phyloP scores from a whole-genome alignment of 1,140 invertebrate species.

The Thaumatotibia leucotreta region DNA sequence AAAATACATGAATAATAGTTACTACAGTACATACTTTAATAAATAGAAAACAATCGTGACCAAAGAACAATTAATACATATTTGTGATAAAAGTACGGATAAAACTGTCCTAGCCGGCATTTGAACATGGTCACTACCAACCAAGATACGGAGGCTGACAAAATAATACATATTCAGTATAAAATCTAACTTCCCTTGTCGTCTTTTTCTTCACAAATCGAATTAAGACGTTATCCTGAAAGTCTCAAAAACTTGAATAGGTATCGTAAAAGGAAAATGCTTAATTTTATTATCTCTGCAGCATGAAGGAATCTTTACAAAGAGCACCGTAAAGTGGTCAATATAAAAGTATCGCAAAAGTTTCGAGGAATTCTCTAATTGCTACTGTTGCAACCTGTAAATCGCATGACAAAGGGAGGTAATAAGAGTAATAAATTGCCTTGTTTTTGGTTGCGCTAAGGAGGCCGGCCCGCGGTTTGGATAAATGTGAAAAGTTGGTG shows the following conservation, averaged over 20 bases:
- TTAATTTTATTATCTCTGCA: neutral
- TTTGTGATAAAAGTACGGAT: too few species aligned
- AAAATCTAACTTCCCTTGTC: too few species aligned
- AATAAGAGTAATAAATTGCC: slow-evolving; percentile 3
- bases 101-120: too few species aligned
- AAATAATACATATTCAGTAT: too few species aligned
- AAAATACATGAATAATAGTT: too few species aligned
- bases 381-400: neutral
- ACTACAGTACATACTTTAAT: too few species aligned
- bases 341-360: neutral
- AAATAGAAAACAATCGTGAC: too few species aligned
- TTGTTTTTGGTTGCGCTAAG: slow-evolving; percentile 1
- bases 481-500: slow-evolving; percentile 13
- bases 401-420: neutral
- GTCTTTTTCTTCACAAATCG: neutral
- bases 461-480: neutral
- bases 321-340: neutral
- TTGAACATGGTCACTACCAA: too few species aligned
- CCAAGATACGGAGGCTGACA: too few species aligned
- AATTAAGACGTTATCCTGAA: neutral
- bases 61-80: too few species aligned
- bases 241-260: neutral
- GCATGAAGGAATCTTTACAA: neutral
- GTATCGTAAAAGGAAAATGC: neutral
- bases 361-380: neutral